Evolutionary conservation across 2,797 vertebrate species (phyloP).

Genomic region (Tangara arthus): DNA sequence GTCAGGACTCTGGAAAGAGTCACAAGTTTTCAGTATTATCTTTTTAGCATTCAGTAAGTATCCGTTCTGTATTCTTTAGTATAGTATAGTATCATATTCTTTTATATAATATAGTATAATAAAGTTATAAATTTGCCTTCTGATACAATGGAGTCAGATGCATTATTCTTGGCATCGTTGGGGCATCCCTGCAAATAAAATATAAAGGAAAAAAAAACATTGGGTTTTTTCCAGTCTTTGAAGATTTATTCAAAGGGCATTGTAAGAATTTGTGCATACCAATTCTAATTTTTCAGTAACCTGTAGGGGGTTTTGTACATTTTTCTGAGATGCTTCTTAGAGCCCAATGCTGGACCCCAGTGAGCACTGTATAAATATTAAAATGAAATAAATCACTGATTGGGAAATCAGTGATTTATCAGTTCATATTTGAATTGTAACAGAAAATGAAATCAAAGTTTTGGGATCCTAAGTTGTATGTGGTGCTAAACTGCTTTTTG

Average conservation of each 20-base stretch:
- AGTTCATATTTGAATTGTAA: background rate
- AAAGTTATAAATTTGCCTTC: no score
- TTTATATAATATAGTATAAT: no score
- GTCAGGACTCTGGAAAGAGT: no score
- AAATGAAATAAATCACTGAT: background rate
- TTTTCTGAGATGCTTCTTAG: background rate
- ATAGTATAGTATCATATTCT: no score
- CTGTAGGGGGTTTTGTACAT: background rate
- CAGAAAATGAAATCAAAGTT: background rate
- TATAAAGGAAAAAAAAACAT: background rate
- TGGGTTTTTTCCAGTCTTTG: background rate
- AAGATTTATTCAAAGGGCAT: background rate
- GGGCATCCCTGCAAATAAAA: no score
- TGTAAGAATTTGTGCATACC: background rate
- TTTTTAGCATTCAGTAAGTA: no score
- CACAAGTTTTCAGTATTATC: no score
- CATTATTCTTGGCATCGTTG: no score
- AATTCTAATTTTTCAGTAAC: background rate
- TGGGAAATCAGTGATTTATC: background rate
- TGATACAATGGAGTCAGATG: no score
- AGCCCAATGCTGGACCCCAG: background rate
- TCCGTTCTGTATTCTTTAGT: no score
- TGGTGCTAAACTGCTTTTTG: background rate
- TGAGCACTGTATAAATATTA: background rate
- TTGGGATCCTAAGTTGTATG: background rate